These are phyloP conservation scores for Aldrovandia affinis DNA, from an alignment of 2,797 vertebrate genomes.

Conservation along the genomic window DNA sequence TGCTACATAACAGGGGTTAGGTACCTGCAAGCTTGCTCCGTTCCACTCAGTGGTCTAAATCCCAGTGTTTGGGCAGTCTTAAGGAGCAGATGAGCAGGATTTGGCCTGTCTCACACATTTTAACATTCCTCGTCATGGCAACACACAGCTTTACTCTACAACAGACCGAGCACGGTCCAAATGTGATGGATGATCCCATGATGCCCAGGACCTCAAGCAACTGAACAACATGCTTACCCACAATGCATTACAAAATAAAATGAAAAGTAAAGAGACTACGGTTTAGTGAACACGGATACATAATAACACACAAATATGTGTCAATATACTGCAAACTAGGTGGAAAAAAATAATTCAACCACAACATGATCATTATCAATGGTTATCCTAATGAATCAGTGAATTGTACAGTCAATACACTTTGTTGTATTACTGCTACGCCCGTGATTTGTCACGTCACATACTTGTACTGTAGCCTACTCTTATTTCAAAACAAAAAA, in stretches of 20 bases:
- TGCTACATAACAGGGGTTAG: not conserved
- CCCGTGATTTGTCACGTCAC: not conserved
- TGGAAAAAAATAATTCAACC: not conserved
- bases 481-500: not conserved
- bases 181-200: conserved; percentile 7
- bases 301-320: not conserved
- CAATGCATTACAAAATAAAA: not conserved
- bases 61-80: conserved; percentile 50
- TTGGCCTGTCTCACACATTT: conserved; percentile 69
- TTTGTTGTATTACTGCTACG: not conserved
- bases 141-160: conserved; percentile 36
- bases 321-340: not conserved
- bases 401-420: not conserved
- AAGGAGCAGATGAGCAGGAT: conserved; percentile 73
- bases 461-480: not conserved
- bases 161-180: conserved; percentile 31
- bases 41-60: conserved; percentile 49
- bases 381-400: not conserved
- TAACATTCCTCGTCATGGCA: conserved; percentile 76
- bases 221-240: not conserved
- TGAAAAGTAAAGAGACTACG: not conserved
- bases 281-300: not conserved
- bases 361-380: not conserved
- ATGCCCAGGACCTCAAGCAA: not conserved
- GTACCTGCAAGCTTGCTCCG: conserved; percentile 57